Evolutionary conservation across 2,113 vertebrate genomes (phyloP).

Genomic region (Boleophthalmus pectinirostris): DNA sequence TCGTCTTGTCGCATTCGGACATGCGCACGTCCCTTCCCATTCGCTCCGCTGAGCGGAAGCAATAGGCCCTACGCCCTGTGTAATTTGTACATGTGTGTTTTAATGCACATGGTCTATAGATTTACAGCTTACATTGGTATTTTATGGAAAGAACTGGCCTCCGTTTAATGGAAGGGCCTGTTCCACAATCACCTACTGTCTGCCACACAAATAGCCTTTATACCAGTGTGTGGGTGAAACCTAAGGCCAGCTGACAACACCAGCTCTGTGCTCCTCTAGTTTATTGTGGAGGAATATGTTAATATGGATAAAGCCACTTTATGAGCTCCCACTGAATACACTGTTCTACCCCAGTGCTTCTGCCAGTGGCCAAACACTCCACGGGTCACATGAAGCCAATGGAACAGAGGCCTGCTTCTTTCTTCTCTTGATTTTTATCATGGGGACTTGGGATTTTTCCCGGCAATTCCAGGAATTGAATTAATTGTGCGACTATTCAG

Average conservation of each 20-base stretch:
- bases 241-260: slow-evolving; percentile 36
- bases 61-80: no score
- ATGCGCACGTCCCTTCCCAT: no score
- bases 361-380: slow-evolving; percentile 25
- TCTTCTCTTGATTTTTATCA: slow-evolving; percentile 35
- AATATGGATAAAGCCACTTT: slow-evolving; percentile 57
- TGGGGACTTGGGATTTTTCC: slow-evolving; percentile 11
- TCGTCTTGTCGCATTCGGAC: no score
- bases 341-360: slow-evolving; percentile 1
- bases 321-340: slow-evolving; percentile 34
- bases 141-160: slow-evolving; percentile 28
- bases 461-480: slow-evolving; percentile 1
- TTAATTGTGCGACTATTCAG: not conserved
- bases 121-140: not conserved
- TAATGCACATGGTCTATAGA: not conserved
- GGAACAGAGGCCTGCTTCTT: slow-evolving; percentile 19
- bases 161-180: slow-evolving; percentile 20
- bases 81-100: not conserved
- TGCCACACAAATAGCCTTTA: slow-evolving; percentile 57
- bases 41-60: no score
- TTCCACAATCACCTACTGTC: slow-evolving; percentile 55
- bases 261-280: slow-evolving; percentile 39
- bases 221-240: slow-evolving; percentile 30
- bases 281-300: slow-evolving; percentile 50
- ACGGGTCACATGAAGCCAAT: slow-evolving; percentile 41